A percentile compares a stretch with the other conserved stretches of the same genome.
These are phyloP conservation scores for Thymelicus acteon DNA, from an alignment of 2,888 invertebrate species.

Conservation along the genomic window DNA sequence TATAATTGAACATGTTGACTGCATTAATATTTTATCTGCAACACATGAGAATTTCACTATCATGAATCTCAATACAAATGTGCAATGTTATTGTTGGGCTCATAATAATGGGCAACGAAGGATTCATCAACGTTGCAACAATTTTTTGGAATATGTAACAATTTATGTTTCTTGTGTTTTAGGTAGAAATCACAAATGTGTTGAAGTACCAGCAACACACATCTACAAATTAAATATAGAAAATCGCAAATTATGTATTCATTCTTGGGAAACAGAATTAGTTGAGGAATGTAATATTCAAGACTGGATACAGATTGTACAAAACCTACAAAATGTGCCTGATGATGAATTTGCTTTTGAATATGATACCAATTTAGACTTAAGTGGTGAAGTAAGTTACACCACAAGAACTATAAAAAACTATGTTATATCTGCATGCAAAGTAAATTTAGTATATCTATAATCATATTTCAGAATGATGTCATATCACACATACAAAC, in stretches of 20 bases:
- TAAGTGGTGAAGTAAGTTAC: slow-evolving; percentile 54
- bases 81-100: too few relatives aligned
- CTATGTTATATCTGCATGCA: background rate
- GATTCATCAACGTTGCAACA: too few relatives aligned
- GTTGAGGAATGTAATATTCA: slow-evolving; percentile 52
- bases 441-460: background rate
- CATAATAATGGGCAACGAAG: too few relatives aligned
- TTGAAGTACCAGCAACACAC: slow-evolving; percentile 87
- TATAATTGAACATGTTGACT: too few relatives aligned
- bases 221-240: slow-evolving; percentile 81
- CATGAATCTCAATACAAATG: too few relatives aligned
- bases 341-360: slow-evolving; percentile 66
- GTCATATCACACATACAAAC: slow-evolving; percentile 58
- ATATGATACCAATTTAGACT: slow-evolving; percentile 46
- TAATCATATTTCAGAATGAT: slow-evolving; percentile 57
- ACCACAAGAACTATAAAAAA: background rate
- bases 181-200: slow-evolving; percentile 71
- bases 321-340: slow-evolving; percentile 61
- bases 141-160: background rate
- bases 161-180: slow-evolving; percentile 36
- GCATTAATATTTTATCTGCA: too few relatives aligned
- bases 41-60: too few relatives aligned
- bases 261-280: slow-evolving; percentile 61
- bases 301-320: slow-evolving; percentile 60
- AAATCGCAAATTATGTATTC: slow-evolving; percentile 56